Evolutionary conservation across 92 coral and sea anemone genomes (phyloP), one percentile per base, ranked within the genome.

Genomic region (Zoanthus sociatus): DNA sequence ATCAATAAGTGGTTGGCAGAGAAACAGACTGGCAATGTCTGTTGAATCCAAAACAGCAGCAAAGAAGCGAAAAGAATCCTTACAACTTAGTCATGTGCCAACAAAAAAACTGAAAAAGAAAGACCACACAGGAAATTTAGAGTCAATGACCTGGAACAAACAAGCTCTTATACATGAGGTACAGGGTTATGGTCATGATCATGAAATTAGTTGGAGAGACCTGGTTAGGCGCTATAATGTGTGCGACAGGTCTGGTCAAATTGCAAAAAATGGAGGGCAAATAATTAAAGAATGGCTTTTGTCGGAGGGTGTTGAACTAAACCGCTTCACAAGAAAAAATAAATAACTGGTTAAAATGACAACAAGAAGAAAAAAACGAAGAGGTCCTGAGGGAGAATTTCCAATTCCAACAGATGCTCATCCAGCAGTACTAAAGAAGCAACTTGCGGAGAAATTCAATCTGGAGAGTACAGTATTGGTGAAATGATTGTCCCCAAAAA

Each of bases 1-100:
- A 85, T 91, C 93, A 18, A 73, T 91, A 37, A 82, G 86, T 55
- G 82, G 75, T 7, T 87, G 90, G 90, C 54, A 64, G 10, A 82
- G 30, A 69, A 78, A 53, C 76, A 45, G 90, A 64, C 37, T 78
- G 66, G 86, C 86, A 53, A 26, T 68, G 74, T 78, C 86, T 15
- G 71, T 44, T 87, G 90, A 87, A 48, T 33, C 86, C 11, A 79
- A 86, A 46, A 79, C 68, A 78, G 76, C 86, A 78, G 90, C 90
- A 78, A 87, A 53, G 79, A 26, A 26, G 26, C 26, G 26, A 26
- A 26, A 26, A 26, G 26, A 26, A 26, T 26, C 26, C 26, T 26
- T 26, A 26, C 26, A 26, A 26, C 26, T 26, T 26, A 26, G 26
- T 26, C 0, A 26, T 26, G 26, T 26, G 26, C 26, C 26, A 26